Base-by-base conservation (phyloP, 2,797 vertebrate genomes). In the Leptoclinus maculatus region DNA sequence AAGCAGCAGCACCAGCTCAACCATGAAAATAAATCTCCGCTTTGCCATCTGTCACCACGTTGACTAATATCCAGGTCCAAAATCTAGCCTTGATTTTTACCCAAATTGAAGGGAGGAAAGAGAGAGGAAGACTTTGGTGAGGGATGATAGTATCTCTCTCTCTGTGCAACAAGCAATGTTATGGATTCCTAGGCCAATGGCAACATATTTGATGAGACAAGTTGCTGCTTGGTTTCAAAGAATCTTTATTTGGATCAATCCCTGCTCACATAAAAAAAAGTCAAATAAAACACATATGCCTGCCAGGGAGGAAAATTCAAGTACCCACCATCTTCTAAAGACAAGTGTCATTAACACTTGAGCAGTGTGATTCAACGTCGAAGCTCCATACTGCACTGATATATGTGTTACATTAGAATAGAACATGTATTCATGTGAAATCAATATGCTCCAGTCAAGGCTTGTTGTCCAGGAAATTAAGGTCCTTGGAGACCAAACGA, bases 11-110 rank as follows among this genome's bases (percentile, higher is more conserved):
- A 78, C 36, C 71, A 82, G 86, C 88, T 93, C 82, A 83, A 81
- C 74, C 72, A 85, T 84, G 68, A 90, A 93, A 94, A 92, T 87
- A 79, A 90, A 92, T 93, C 91, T 92, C 34, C 3, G 82, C 38
- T 78, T 92, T 74, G 82, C 91, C 71, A 94, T 90, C 88, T 92
- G 89, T 90, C 87, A 86, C 6, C 34, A 17, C 59, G 1, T 27
- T 78, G 87, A 93, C 76, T 89, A 89, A 91, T 89, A 85, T 85
- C 78, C 91, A 74, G 82, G 71, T 85, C 72, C 84, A 71, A 92
- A 77, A 59, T 71, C 73, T 49, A 67, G 73, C 84, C 78, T 88
- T 91, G 77, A 88, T 85, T 87, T 87, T 87, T 85, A 86, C 59
- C 80, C 82, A 93, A 93, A 92, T 88, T 91, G 58, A 92, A 90